Evolutionary conservation across 2,888 invertebrate genomes (phyloP), one percentile per base, ranked within the genome.

Genomic region (Geophilus truncorum): DNA sequence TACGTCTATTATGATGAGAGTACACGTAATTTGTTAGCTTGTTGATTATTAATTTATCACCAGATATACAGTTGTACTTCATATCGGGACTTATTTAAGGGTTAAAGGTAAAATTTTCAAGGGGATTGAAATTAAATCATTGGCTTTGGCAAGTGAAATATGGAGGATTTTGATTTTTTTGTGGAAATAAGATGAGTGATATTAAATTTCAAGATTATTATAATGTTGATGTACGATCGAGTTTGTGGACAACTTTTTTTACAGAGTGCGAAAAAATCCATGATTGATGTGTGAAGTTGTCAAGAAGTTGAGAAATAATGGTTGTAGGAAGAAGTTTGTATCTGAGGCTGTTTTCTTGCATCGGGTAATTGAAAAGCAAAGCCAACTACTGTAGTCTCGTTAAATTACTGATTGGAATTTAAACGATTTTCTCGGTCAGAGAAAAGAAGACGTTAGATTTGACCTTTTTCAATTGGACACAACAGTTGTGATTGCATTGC

Each of bases 31-130:
- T 62, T 62, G 23, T 62, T 62, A 23, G 62, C 62, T 62, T 23
- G 62, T 62, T 62, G 23, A 62, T 62, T 23, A 62, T 62, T 62
- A 62, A 25, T 62, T 62, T 62, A 62, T 62, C 62, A 62, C 23
- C 23, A 62, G 62, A 23, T 23, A 23, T n/a, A n/a, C n/a, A 5
- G 15, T n/a, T 45, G n/a, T 45, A 45, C 15, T 45, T 45, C n/a
- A 12, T n/a, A 45, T 45, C n/a, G 5, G 45, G 12, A n/a, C 45
- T 45, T 45, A 45, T 45, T 45, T 45, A 45, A 12, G n/a, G 12
- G 45, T 10, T 45, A 15, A 45, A 45, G 5, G 45, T 10, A 15
- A 45, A 12, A 45, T 45, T 45, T 45, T 45, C 45, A 15, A n/a
- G 15, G n/a, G 45, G 5, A 45, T 45, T 45, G 45, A n/a, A 45